These are phyloP conservation scores for Carposina sasakii DNA, from an alignment of 1,140 invertebrate species.

Conservation along the genomic window DNA sequence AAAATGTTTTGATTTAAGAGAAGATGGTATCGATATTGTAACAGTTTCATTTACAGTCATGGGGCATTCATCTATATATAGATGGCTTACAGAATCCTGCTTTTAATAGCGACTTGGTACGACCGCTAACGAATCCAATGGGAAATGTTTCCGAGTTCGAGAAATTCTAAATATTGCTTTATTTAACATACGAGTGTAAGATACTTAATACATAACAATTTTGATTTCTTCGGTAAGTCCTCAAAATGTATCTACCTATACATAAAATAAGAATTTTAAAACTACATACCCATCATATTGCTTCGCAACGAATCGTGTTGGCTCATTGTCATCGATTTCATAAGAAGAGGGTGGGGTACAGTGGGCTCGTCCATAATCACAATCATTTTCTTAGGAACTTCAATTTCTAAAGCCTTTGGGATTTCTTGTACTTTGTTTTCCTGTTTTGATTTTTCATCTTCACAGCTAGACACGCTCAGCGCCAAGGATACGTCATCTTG, in stretches of 20 bases:
- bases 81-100: background rate
- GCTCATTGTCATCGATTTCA: constrained; percentile 65
- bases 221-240: too few relatives aligned
- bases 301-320: constrained; percentile 57
- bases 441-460: constrained; percentile 64
- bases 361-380: constrained; percentile 56
- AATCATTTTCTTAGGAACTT: constrained; percentile 55
- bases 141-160: too few relatives aligned
- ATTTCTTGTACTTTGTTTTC: constrained; percentile 29
- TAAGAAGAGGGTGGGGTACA: constrained; percentile 61
- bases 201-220: too few relatives aligned
- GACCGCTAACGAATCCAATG: too few relatives aligned
- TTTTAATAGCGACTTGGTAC: too few relatives aligned
- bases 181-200: too few relatives aligned
- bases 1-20: background rate
- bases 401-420: constrained; percentile 29
- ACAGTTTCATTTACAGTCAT: background rate
- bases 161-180: too few relatives aligned
- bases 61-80: background rate
- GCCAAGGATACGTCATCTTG: constrained; percentile 68
- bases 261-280: background rate
- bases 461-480: constrained; percentile 66
- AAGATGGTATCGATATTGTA: background rate
- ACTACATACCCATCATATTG: constrained; percentile 65
- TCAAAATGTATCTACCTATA: background rate